Evolutionary conservation across 2,113 vertebrate species (phyloP).

Genomic region (Phalacrocorax pelagicus): DNA sequence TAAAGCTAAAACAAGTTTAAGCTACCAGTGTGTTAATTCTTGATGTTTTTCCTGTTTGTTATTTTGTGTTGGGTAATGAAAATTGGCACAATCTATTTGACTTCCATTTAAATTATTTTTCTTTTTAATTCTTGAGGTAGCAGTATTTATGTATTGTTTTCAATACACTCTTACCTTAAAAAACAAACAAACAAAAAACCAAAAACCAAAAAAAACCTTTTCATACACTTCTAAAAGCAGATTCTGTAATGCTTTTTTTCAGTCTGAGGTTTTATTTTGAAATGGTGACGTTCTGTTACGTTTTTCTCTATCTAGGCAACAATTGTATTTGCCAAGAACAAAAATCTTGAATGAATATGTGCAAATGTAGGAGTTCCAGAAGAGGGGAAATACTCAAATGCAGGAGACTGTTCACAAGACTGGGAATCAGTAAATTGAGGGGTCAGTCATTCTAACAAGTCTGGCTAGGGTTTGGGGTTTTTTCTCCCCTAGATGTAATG

Average conservation of each 20-base stretch:
- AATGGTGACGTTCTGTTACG: background rate
- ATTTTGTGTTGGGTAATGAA: background rate
- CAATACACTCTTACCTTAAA: background rate
- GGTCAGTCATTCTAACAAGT: background rate
- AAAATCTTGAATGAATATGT: background rate
- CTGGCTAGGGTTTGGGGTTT: background rate
- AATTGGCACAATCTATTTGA: background rate
- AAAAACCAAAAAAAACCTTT: background rate
- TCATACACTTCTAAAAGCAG: background rate
- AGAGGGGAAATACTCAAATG: background rate
- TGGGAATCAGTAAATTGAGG: background rate
- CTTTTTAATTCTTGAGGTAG: background rate
- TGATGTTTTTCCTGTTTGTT: background rate
- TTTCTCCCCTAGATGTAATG: background rate
- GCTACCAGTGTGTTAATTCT: background rate
- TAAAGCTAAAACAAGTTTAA: background rate
- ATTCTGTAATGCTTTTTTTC: background rate
- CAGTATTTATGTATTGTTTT: background rate
- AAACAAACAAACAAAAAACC: background rate
- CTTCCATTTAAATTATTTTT: background rate
- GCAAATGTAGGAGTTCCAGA: background rate
- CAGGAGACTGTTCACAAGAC: background rate
- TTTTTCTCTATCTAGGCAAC: background rate
- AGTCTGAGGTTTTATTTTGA: background rate
- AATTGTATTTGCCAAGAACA: background rate